Base-by-base conservation (phyloP, 2,797 vertebrate genomes). In the Phalloptychus januarius region DNA sequence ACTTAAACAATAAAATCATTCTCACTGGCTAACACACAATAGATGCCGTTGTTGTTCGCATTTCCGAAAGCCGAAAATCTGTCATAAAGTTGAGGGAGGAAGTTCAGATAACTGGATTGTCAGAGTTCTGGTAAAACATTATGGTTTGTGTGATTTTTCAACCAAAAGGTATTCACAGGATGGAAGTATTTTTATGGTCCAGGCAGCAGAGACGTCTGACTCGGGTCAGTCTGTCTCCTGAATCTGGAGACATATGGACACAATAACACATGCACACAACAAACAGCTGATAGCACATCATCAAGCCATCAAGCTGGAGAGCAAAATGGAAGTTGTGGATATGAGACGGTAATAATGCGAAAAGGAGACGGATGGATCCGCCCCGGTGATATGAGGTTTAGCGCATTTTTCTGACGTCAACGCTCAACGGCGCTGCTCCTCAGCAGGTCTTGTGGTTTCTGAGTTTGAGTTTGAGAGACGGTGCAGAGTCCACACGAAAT, bases 361-460 rank as follows among this genome's bases (percentile, higher is more conserved):
- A 10, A 82, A 90, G 79, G 81, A 79, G 86, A 85, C 80, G 69
- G 88, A 87, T 85, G 61, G 69, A 78, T 85, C 76, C 50, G 13
- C 61, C 80, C 80, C 28, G 86, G 77, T 77, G 87, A 83, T 86
- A 71, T 72, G 82, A 83, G 82, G 81, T 80, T 82, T 81, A 75
- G 63, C 10, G 63, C 84, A 78, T 85, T 58, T 12, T 85, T 88
- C 78, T 90, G 89, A 92, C 87, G 86, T 90, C 86, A 92, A 89
- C 36, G 50, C 77, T 78, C 82, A 85, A 58, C 74, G 2, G 83
- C 78, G 88, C 88, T 36, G 76, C 56, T 71, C 50, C 83, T 82
- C 77, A 48, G 67, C 91, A 86, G 86, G 85, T 88, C 77, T 76
- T 91, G 92, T 78, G 91, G 91, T 92, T 91, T 85, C 36, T 6